These are phyloP conservation scores for Corythornis cristatus DNA, from an alignment of 2,113 vertebrate species.

Conservation along the genomic window DNA sequence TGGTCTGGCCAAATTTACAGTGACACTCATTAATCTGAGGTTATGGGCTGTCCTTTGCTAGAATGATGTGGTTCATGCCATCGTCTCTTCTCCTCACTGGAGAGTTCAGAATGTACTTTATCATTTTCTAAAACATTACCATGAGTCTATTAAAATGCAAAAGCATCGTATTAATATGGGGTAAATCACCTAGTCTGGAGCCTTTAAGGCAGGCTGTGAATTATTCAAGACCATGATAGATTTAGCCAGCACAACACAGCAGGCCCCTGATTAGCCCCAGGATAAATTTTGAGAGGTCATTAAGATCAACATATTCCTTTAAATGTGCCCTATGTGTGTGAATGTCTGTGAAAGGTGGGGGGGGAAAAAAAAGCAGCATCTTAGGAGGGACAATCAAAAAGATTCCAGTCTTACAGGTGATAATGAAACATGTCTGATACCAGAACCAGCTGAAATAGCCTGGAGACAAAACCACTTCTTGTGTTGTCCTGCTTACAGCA, in stretches of 20 bases:
- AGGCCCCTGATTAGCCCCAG: slow-evolving; percentile 58
- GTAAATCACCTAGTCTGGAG: slow-evolving; percentile 60
- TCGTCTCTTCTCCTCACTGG: not conserved
- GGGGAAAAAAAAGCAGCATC: not conserved
- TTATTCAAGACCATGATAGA: slow-evolving; percentile 62
- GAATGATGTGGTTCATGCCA: slow-evolving; percentile 19
- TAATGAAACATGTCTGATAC: not conserved
- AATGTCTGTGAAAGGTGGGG: not conserved
- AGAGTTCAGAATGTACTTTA: slow-evolving; percentile 31
- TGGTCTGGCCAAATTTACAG: not conserved
- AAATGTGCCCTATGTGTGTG: not conserved
- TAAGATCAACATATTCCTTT: slow-evolving; percentile 41
- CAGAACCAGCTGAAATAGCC: not conserved
- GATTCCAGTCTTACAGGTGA: not conserved
- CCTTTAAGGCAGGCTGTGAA: slow-evolving; percentile 58
- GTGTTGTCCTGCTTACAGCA: slow-evolving; percentile 13
- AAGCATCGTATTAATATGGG: slow-evolving; percentile 48
- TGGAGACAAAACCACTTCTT: slow-evolving; percentile 11
- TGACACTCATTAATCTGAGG: not conserved
- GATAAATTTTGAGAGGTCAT: slow-evolving; percentile 56
- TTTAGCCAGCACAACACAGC: slow-evolving; percentile 20
- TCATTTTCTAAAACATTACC: slow-evolving; percentile 58
- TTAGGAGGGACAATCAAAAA: slow-evolving; percentile 8
- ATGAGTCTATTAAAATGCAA: slow-evolving; percentile 63
- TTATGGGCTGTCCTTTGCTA: slow-evolving; percentile 30